Conservation (phyloP, 2,888 invertebrate genomes). For the Neoscelio sp. region DNA sequence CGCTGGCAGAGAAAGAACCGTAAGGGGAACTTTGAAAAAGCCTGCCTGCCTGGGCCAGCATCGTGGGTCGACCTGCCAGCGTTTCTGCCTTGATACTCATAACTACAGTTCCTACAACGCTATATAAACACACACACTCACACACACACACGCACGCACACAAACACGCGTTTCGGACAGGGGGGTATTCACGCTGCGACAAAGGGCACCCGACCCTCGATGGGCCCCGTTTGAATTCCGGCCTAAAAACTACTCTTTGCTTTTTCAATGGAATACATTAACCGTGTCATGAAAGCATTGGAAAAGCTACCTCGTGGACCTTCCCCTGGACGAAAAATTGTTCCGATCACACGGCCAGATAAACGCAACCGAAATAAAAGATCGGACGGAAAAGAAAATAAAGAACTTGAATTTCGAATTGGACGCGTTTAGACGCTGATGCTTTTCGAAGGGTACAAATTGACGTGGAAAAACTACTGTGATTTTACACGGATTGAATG, state of each 20-base stretch:
- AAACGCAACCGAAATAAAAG: slow-evolving; percentile 23
- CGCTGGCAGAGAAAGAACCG: slow-evolving; percentile 53
- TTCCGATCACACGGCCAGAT: slow-evolving; percentile 27
- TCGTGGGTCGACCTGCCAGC: slow-evolving; percentile 65
- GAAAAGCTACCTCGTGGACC: slow-evolving; percentile 56
- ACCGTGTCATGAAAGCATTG: slow-evolving; percentile 35
- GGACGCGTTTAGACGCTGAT: slow-evolving; percentile 33
- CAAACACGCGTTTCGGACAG: slow-evolving; percentile 50
- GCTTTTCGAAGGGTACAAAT: too few species aligned
- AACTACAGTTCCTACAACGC: slow-evolving; percentile 43
- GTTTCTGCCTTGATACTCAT: slow-evolving; percentile 37
- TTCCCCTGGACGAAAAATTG: slow-evolving; percentile 58
- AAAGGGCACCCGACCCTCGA: slow-evolving; percentile 79
- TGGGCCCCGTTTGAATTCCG: slow-evolving; percentile 71
- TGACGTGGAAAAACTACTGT: too few species aligned
- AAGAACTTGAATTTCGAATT: slow-evolving; percentile 24
- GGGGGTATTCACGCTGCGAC: slow-evolving; percentile 73
- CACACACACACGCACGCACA: slow-evolving; percentile 45
- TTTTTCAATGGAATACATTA: slow-evolving; percentile 66
- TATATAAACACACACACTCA: slow-evolving; percentile 8
- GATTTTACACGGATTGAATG: too few species aligned
- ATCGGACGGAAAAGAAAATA: slow-evolving; percentile 16
- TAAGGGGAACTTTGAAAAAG: slow-evolving; percentile 70
- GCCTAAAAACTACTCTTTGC: slow-evolving; percentile 51
- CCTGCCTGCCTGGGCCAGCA: slow-evolving; percentile 67